Evolutionary conservation across 2,797 vertebrate species (phyloP).

Genomic region (Coregonus suidteri): DNA sequence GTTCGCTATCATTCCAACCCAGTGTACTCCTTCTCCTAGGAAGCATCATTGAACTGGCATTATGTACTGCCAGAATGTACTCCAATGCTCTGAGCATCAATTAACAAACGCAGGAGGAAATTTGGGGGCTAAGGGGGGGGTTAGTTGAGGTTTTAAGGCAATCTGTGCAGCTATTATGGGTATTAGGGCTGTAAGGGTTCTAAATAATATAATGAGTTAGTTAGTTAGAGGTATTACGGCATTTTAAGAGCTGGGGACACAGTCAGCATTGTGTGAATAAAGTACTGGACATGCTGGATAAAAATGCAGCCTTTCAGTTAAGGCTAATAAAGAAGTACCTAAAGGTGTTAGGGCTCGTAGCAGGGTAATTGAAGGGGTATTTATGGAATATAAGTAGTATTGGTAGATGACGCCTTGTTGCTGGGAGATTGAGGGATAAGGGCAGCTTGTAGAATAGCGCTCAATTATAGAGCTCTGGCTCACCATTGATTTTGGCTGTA

Average conservation of each 20-base stretch:
- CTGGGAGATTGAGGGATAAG: not conserved
- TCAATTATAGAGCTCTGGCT: slow-evolving; percentile 15
- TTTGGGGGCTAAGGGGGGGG: not conserved
- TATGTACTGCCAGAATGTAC: not conserved
- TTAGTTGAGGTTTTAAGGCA: not conserved
- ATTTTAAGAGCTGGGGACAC: too few species aligned
- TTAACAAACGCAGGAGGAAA: not conserved
- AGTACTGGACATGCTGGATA: not conserved
- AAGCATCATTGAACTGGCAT: not conserved
- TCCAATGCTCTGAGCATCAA: not conserved
- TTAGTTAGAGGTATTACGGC: too few species aligned
- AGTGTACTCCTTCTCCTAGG: not conserved
- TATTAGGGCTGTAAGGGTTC: not conserved
- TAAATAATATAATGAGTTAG: too few species aligned
- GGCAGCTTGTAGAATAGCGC: slow-evolving; percentile 11
- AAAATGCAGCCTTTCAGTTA: slow-evolving; percentile 2
- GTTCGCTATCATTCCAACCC: not conserved
- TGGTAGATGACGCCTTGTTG: slow-evolving; percentile 26
- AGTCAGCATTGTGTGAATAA: too few species aligned
- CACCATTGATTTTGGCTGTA: slow-evolving; percentile 25
- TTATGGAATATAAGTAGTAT: slow-evolving; percentile 33
- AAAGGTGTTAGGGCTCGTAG: not conserved
- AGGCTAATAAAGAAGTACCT: slow-evolving; percentile 28
- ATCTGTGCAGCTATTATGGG: not conserved
- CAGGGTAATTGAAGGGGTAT: not conserved